phyloP scores from a whole-genome alignment of 2,113 vertebrate genomes.

The Apus apus region DNA sequence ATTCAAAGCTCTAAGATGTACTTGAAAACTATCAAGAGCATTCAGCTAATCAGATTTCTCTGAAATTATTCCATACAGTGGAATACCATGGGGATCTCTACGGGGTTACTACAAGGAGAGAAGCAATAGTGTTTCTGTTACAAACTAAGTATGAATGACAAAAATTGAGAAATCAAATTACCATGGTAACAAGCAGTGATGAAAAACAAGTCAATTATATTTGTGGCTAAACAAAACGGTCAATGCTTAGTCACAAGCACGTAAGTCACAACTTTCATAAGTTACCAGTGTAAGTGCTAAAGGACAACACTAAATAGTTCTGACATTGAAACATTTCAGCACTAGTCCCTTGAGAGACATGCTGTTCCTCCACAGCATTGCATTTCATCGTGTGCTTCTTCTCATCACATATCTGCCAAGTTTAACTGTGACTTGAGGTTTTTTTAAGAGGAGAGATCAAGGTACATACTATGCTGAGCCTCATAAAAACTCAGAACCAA shows the following conservation, averaged over 20 bases:
- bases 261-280: not conserved
- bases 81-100: not conserved
- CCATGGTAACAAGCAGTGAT: not conserved
- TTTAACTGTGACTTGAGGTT: not conserved
- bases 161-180: not conserved
- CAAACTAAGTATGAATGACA: not conserved
- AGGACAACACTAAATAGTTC: not conserved
- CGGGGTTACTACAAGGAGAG: not conserved
- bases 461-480: not conserved
- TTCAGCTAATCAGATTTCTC: constrained; percentile 19
- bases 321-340: not conserved
- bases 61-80: not conserved
- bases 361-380: not conserved
- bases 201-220: not conserved
- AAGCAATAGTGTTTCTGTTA: not conserved
- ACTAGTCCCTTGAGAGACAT: not conserved
- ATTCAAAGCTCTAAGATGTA: constrained; percentile 13
- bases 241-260: not conserved
- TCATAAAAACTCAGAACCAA: not conserved
- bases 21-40: not conserved
- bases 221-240: not conserved
- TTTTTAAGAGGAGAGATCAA: not conserved
- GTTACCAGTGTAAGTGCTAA: not conserved
- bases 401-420: not conserved
- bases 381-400: not conserved